Percentiles rank a stretch among this genome's conserved stretches.
Evolutionary conservation across 2,888 invertebrate species (phyloP).

Genomic region (Cheilosia pagana): DNA sequence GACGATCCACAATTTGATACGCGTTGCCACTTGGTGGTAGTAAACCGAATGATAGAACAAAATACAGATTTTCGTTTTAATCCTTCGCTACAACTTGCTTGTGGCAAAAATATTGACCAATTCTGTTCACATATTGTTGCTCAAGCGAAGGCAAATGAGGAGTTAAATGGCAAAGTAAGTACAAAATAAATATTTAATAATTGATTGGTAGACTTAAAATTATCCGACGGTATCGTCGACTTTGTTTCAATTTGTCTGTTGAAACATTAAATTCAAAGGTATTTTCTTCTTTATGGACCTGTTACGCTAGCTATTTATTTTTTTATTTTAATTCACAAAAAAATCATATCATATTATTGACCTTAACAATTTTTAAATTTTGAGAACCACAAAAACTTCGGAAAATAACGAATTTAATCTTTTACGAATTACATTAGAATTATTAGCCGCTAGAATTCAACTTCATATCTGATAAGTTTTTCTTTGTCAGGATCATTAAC

Average conservation of each 20-base stretch:
- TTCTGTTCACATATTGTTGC: slow-evolving; percentile 86
- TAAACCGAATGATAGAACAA: slow-evolving; percentile 94
- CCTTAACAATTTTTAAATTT: too few species aligned
- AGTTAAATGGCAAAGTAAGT: slow-evolving; percentile 90
- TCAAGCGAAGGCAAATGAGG: slow-evolving; percentile 86
- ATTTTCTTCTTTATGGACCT: too few species aligned
- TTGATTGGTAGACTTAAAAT: not conserved
- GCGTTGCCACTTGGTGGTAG: slow-evolving; percentile 92
- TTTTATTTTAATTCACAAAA: too few species aligned
- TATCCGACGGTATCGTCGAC: too few species aligned
- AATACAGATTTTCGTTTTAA: slow-evolving; percentile 96
- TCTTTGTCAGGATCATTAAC: slow-evolving; percentile 79
- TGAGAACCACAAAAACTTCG: too few species aligned
- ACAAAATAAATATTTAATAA: not conserved
- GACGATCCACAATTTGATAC: slow-evolving; percentile 91
- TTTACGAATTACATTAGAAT: not conserved
- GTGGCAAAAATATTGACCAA: slow-evolving; percentile 91
- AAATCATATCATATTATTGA: too few species aligned
- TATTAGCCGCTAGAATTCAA: slow-evolving; percentile 76
- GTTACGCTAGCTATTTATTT: too few species aligned
- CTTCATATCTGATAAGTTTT: slow-evolving; percentile 76
- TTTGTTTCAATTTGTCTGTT: too few species aligned
- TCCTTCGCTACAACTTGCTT: slow-evolving; percentile 91
- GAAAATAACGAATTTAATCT: too few species aligned
- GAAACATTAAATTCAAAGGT: too few species aligned